A percentile compares a stretch with the other conserved stretches of the same genome.
phyloP scores from a whole-genome alignment of 2,797 vertebrate genomes.

The Hafferia zeledoni region DNA sequence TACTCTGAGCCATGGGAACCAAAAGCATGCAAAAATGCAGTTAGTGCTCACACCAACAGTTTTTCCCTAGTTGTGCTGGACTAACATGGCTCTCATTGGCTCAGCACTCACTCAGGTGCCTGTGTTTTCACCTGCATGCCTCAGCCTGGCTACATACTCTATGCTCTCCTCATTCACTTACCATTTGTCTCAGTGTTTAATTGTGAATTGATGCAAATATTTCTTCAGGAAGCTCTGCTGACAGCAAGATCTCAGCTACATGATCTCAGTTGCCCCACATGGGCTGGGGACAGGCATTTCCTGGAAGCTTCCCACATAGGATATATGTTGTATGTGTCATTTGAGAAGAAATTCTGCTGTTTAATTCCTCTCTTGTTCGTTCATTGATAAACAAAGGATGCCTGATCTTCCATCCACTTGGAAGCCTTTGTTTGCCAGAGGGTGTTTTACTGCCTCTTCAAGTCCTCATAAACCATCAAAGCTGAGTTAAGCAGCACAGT shows the following conservation, averaged over 20 bases:
- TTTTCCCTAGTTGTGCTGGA: neutral
- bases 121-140: neutral
- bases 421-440: neutral
- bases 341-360: neutral
- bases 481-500: neutral
- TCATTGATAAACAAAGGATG: neutral
- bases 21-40: neutral
- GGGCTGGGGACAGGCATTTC: neutral
- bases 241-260: accelerated
- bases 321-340: neutral
- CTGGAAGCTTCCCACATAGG: neutral
- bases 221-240: neutral
- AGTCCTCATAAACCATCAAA: neutral
- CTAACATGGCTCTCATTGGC: accelerated
- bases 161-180: neutral
- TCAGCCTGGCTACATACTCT: neutral
- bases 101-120: neutral
- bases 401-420: neutral
- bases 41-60: neutral
- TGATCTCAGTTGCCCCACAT: neutral
- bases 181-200: neutral
- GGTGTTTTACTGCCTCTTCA: neutral
- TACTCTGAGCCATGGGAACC: neutral
- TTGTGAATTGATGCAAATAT: neutral
- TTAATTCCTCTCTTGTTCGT: neutral